Percentiles rank a stretch among this genome's conserved stretches.
These are phyloP conservation scores for Apis laboriosa DNA, from an alignment of 1,140 invertebrate species.

Conservation along the genomic window DNA sequence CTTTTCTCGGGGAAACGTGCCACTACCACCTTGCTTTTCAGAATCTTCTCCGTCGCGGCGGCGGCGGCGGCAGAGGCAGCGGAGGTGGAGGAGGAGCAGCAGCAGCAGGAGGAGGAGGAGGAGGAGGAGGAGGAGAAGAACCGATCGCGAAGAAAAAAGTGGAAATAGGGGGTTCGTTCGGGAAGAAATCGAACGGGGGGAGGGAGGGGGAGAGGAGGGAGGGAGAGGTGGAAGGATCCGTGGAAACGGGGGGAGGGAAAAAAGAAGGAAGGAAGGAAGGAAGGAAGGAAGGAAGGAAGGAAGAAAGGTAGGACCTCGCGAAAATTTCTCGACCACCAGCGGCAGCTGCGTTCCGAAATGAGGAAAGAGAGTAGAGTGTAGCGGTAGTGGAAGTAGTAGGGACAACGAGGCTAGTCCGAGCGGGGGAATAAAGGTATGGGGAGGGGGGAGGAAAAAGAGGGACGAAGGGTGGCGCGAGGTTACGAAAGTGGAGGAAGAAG, in stretches of 20 bases:
- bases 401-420: slow-evolving; percentile 19
- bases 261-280: too few species aligned
- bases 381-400: not conserved
- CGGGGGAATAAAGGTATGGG: slow-evolving; percentile 9
- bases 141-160: slow-evolving; percentile 35
- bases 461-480: slow-evolving; percentile 49
- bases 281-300: not conserved
- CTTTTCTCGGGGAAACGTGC: slow-evolving; percentile 15
- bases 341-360: slow-evolving; percentile 66
- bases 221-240: not conserved
- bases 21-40: slow-evolving; percentile 48
- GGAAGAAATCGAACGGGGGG: slow-evolving; percentile 44
- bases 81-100: not conserved
- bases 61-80: not conserved
- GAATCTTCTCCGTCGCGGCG: slow-evolving; percentile 44
- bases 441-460: slow-evolving; percentile 14
- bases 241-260: not conserved
- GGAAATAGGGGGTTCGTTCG: slow-evolving; percentile 22
- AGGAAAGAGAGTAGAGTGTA: slow-evolving; percentile 44
- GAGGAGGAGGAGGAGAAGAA: slow-evolving; percentile 12
- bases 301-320: slow-evolving; percentile 53
- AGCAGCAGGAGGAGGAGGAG: not conserved
- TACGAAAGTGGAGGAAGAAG: slow-evolving; percentile 69
- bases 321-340: slow-evolving; percentile 66
- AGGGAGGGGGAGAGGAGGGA: slow-evolving; percentile 13